Percentiles rank a stretch among this genome's conserved stretches.
Conservation (phyloP, 2,797 vertebrate genomes). For the Odontamblyopus lacepedii region DNA sequence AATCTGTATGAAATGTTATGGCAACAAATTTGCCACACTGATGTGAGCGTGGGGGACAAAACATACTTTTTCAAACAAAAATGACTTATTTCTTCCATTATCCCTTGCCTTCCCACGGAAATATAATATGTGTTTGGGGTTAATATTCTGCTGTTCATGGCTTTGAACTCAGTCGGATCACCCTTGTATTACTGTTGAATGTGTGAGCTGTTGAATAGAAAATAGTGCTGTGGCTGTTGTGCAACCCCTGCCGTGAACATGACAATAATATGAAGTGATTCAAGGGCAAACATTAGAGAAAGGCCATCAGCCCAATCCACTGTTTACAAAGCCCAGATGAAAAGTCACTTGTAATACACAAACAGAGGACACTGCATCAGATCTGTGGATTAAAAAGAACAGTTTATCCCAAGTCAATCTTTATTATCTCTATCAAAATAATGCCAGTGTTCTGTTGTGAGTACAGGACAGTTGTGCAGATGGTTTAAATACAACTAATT, state of each 20-base stretch:
- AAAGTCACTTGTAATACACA: slow-evolving; percentile 36
- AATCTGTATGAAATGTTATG: neutral
- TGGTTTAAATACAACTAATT: slow-evolving; percentile 18
- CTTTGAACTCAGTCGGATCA: slow-evolving; percentile 3
- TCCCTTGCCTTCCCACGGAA: neutral
- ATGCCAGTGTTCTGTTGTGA: slow-evolving; percentile 5
- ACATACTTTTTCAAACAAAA: neutral
- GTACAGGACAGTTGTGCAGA: neutral
- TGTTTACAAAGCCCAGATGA: slow-evolving; percentile 29
- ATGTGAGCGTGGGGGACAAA: neutral
- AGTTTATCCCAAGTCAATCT: slow-evolving; percentile 59
- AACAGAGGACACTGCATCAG: slow-evolving; percentile 43
- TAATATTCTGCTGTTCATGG: neutral
- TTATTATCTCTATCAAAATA: slow-evolving; percentile 58
- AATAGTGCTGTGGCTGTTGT: slow-evolving; percentile 45
- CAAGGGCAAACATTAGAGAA: slow-evolving; percentile 37
- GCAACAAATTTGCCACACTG: neutral
- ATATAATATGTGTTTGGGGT: neutral
- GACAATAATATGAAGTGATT: slow-evolving; percentile 51
- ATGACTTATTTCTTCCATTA: neutral
- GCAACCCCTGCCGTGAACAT: slow-evolving; percentile 47
- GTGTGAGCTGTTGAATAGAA: slow-evolving; percentile 35
- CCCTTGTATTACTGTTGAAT: neutral
- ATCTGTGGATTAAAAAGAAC: slow-evolving; percentile 51
- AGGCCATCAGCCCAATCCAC: slow-evolving; percentile 25